Conservation (phyloP, 1,140 invertebrate species). For the Papilio machaon region DNA sequence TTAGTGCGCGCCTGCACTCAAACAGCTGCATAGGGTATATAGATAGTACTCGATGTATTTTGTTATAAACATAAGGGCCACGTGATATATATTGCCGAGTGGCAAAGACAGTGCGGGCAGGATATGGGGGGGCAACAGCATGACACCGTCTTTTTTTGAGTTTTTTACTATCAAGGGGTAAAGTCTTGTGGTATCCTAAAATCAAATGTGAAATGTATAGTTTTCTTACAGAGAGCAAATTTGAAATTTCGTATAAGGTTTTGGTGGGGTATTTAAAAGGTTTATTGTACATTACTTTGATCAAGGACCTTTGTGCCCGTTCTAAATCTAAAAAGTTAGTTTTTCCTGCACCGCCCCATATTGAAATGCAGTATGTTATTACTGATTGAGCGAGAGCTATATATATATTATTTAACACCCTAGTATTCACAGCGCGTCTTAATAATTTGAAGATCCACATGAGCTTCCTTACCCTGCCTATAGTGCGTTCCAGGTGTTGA, state of each 20-base stretch:
- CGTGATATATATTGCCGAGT: too few species aligned
- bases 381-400: slow-evolving; percentile 38
- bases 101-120: too few species aligned
- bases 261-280: slow-evolving; percentile 25
- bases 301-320: slow-evolving; percentile 33
- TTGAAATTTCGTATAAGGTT: not conserved
- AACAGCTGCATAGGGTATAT: too few species aligned
- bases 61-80: too few species aligned
- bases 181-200: too few species aligned
- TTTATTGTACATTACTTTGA: slow-evolving; percentile 39
- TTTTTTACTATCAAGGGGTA: too few species aligned
- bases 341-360: slow-evolving; percentile 39
- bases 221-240: too few species aligned
- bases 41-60: too few species aligned
- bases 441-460: slow-evolving; percentile 42
- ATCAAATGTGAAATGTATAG: too few species aligned
- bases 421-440: slow-evolving; percentile 33
- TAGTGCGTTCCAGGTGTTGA: slow-evolving; percentile 30
- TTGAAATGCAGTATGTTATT: slow-evolving; percentile 38
- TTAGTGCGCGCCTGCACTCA: too few species aligned
- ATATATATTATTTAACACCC: slow-evolving; percentile 40
- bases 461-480: slow-evolving; percentile 36
- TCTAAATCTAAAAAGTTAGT: slow-evolving; percentile 39
- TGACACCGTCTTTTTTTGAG: too few species aligned
- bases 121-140: too few species aligned